A percentile compares a stretch with the other conserved stretches of the same genome.
These are phyloP conservation scores for Uropsilus gracilis DNA, from an alignment of 2,113 vertebrate species.

Conservation along the genomic window DNA sequence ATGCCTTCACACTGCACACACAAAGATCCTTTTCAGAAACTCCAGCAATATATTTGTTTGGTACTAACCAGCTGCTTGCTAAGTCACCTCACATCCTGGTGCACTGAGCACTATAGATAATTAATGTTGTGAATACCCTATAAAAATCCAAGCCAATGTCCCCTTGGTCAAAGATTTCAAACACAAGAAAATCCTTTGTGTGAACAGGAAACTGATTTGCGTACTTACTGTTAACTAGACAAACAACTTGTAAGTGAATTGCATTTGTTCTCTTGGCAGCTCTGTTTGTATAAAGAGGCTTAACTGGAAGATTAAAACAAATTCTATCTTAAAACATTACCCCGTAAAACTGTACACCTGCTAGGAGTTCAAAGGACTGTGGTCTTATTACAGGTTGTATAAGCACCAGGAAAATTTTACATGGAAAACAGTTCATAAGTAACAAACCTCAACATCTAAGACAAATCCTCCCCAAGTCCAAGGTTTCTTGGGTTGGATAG, in stretches of 20 bases:
- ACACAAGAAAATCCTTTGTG: slow-evolving; percentile 78
- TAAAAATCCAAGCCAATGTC: slow-evolving; percentile 59
- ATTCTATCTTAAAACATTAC: slow-evolving; percentile 75
- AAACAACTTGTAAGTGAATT: slow-evolving; percentile 75
- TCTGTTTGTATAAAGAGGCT: slow-evolving; percentile 75
- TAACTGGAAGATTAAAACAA: slow-evolving; percentile 78
- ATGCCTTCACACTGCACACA: neutral
- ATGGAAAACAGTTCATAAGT: neutral
- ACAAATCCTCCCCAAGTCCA: neutral
- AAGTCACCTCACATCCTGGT: slow-evolving; percentile 70
- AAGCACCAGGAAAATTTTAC: slow-evolving; percentile 54
- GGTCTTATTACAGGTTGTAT: slow-evolving; percentile 60
- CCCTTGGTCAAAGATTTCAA: slow-evolving; percentile 71
- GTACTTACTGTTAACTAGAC: slow-evolving; percentile 74
- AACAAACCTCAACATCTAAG: slow-evolving; percentile 25
- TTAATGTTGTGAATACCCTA: slow-evolving; percentile 48
- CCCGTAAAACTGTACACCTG: slow-evolving; percentile 71
- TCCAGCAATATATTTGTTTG: slow-evolving; percentile 14
- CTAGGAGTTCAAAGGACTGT: slow-evolving; percentile 69
- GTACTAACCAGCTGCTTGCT: slow-evolving; percentile 1
- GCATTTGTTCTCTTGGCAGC: slow-evolving; percentile 72
- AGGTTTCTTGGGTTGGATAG: neutral
- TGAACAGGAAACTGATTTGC: slow-evolving; percentile 75
- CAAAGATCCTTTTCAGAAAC: slow-evolving; percentile 65
- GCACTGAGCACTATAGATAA: slow-evolving; percentile 59